Conservation (phyloP, 2,797 vertebrate genomes). For the Jordanella pulchra region DNA sequence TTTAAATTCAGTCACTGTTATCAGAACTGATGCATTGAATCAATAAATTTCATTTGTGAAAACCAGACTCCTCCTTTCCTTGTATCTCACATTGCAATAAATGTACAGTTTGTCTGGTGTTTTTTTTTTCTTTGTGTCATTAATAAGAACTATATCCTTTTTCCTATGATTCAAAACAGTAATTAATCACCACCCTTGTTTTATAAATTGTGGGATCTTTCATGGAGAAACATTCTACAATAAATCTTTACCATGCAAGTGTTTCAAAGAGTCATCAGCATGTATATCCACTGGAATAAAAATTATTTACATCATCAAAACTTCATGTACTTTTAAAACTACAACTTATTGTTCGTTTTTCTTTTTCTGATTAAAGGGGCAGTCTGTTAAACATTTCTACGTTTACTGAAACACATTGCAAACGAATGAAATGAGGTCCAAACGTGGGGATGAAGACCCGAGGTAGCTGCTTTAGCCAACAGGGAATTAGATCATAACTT, state of each 20-base stretch:
- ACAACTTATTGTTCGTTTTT: background rate
- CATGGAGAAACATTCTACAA: background rate
- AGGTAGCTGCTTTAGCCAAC: conserved; percentile 5
- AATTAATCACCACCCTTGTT: background rate
- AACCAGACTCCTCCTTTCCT: conserved; percentile 38
- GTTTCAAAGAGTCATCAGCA: background rate
- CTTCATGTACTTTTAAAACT: background rate
- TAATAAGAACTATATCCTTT: background rate
- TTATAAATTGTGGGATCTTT: background rate
- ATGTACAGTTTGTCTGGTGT: conserved; percentile 3
- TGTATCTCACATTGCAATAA: conserved; percentile 15
- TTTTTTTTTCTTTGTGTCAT: background rate
- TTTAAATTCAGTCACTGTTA: conserved; percentile 20
- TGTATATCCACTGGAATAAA: background rate
- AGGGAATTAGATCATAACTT: conserved; percentile 2
- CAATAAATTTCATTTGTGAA: conserved; percentile 39
- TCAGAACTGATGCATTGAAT: conserved; percentile 14
- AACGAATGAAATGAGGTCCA: background rate
- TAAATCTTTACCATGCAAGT: conserved; percentile 1
- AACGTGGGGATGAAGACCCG: background rate
- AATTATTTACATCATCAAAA: background rate
- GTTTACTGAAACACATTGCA: background rate
- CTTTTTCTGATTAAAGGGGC: background rate
- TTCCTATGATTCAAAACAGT: background rate
- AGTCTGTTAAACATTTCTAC: background rate